Percentiles rank a stretch among this genome's conserved stretches.
Conservation (phyloP, 2,113 vertebrate species). For the Myotis davidii region DNA sequence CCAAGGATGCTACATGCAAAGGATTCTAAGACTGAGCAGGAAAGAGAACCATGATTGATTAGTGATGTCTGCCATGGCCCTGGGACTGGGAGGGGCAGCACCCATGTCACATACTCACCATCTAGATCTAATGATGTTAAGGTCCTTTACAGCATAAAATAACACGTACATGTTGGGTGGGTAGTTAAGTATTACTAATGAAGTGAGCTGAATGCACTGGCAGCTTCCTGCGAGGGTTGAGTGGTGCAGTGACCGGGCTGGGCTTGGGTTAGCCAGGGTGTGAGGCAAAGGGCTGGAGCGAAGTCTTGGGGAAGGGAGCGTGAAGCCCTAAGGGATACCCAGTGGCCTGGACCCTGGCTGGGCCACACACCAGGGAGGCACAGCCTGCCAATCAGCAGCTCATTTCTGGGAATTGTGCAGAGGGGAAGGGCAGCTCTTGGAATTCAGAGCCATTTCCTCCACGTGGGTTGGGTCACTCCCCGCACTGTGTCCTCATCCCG, state of each 20-base stretch:
- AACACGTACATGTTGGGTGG: background rate
- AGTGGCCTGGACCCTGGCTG: background rate
- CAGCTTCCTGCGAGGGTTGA: background rate
- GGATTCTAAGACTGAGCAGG: background rate
- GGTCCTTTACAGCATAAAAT: background rate
- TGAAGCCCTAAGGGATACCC: background rate
- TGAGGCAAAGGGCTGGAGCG: background rate
- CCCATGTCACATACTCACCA: background rate
- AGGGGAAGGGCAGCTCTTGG: conserved; percentile 77
- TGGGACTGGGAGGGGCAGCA: background rate
- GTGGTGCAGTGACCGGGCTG: background rate
- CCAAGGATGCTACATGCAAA: background rate
- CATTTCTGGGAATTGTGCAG: conserved; percentile 80
- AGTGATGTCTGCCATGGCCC: background rate
- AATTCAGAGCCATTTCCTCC: conserved; percentile 75
- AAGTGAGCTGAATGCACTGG: background rate
- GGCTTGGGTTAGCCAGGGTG: background rate
- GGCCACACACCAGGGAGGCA: background rate
- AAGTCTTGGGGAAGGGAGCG: background rate
- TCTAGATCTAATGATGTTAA: background rate
- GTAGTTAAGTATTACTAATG: background rate
- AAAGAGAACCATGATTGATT: background rate
- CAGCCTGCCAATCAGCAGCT: conserved; percentile 32
- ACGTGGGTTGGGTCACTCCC: conserved; percentile 29
- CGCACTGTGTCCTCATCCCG: conserved; percentile 15